Base-by-base conservation (phyloP, 1,140 invertebrate species). In the Battus philenor region DNA sequence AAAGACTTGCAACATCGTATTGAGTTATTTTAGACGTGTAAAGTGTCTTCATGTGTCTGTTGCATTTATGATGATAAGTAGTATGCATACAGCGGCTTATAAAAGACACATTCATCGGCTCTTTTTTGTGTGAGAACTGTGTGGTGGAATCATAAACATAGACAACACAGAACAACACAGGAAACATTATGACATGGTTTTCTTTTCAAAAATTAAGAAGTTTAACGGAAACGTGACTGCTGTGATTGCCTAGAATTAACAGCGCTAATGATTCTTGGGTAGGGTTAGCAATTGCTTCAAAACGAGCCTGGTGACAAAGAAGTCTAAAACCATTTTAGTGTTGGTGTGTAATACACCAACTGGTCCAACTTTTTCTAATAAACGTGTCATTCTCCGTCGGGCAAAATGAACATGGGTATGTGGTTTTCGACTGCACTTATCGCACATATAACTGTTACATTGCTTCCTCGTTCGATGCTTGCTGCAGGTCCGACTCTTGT, bases 41-140 rank as follows among this genome's bases (percentile, higher is more conserved):
- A 26, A 54, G 41, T 36, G 36, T 52, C 36, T 62, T 59, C 47
- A 61, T 59, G 20, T 46, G 44, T 16, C 38, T 39, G 27, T 68
- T 56, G 17, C 57, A 58, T 43, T 58, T 76, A 12, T 52, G 41
- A 31, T 68, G 65, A 22, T 69, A 70, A 46, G 60, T 54, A 33
- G n/a, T n/a, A n/a, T n/a, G 48, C 48, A 64, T 88, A 87, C 6
- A 89, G 69, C 17, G 84, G 66, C 1, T 65, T 62, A 67, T 68
- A 87, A 30, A 65, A 34, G 59, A 44, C 8, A 73, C 53, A 64
- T 88, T 84, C 9, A 81, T 16, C 86, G n/a, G n/a, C n/a, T n/a
- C n/a, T n/a, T n/a, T n/a, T n/a, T 58, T 58, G 73, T 79, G 53
- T 68, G 57, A 13, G 52, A 61, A 11, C 39, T 51, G 44, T 57